A percentile compares a stretch with the other conserved stretches of the same genome.
These are phyloP conservation scores for Penaeus vannamei DNA, from an alignment of 1,140 invertebrate species.

Conservation along the genomic window DNA sequence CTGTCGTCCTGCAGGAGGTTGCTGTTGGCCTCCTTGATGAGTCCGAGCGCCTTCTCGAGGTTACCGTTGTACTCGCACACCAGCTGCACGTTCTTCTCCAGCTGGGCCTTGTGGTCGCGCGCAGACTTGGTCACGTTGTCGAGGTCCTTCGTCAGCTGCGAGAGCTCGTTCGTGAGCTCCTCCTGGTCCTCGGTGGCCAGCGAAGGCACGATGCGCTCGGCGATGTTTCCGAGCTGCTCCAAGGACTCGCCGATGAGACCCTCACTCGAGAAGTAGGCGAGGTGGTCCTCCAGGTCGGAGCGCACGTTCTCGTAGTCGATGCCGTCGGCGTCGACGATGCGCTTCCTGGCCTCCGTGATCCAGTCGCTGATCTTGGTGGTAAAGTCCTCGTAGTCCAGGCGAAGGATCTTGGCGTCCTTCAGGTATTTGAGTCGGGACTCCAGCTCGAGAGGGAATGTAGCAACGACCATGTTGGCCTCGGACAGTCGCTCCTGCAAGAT, in stretches of 20 bases:
- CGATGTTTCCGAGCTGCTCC: constrained; percentile 85
- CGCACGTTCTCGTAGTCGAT: constrained; percentile 90
- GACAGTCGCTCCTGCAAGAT: constrained; percentile 66
- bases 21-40: constrained; percentile 81
- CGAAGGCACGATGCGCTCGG: constrained; percentile 90
- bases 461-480: constrained; percentile 66
- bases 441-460: constrained; percentile 65
- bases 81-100: constrained; percentile 63
- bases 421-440: constrained; percentile 77
- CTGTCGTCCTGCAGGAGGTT: constrained; percentile 83
- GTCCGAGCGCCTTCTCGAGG: constrained; percentile 82
- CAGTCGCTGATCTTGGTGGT: constrained; percentile 82
- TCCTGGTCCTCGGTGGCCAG: constrained; percentile 84
- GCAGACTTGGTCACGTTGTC: constrained; percentile 70
- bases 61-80: constrained; percentile 80
- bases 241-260: constrained; percentile 84
- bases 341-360: constrained; percentile 86
- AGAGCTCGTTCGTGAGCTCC: constrained; percentile 81
- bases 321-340: constrained; percentile 84
- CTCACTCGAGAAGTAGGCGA: constrained; percentile 86
- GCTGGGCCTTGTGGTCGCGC: constrained; percentile 55
- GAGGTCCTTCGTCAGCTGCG: constrained; percentile 64
- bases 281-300: constrained; percentile 87
- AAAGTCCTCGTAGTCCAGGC: constrained; percentile 76
- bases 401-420: constrained; percentile 83